Evolutionary conservation across 92 coral and sea anemone genomes (phyloP).

Genomic region (Isaurus tuberculatus): DNA sequence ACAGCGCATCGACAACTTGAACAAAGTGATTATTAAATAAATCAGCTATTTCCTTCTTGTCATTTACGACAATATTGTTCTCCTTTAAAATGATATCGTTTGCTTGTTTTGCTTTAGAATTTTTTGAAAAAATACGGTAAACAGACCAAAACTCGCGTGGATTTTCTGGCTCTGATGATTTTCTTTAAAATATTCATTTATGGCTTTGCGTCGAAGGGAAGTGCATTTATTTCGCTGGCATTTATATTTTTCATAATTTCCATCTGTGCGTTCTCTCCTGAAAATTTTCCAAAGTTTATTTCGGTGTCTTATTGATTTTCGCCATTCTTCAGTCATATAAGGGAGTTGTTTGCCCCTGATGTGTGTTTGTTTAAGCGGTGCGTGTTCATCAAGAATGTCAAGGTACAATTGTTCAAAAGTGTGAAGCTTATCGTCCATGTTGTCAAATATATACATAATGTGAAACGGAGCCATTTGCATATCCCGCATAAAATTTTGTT

Average conservation of each 20-base stretch:
- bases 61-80: too few species aligned
- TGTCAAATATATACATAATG: too few species aligned
- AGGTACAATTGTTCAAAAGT: too few species aligned
- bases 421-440: too few species aligned
- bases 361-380: too few species aligned
- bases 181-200: neutral
- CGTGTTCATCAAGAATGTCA: too few species aligned
- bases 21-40: too few species aligned
- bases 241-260: slow-evolving; percentile 49
- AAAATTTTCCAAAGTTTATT: slow-evolving; percentile 5
- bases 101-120: neutral
- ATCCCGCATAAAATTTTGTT: too few species aligned
- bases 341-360: neutral
- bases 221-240: slow-evolving; percentile 53
- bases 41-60: too few species aligned
- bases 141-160: neutral
- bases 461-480: too few species aligned
- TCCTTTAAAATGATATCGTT: slow-evolving; percentile 1
- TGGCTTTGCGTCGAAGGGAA: slow-evolving; percentile 33
- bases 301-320: neutral
- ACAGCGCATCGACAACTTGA: too few species aligned
- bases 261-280: slow-evolving; percentile 52
- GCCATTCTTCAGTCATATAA: neutral
- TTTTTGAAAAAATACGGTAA: neutral
- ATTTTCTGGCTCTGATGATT: neutral